These are phyloP conservation scores for Stegophylla sp. DNA, from an alignment of 2,888 invertebrate species.

Conservation along the genomic window DNA sequence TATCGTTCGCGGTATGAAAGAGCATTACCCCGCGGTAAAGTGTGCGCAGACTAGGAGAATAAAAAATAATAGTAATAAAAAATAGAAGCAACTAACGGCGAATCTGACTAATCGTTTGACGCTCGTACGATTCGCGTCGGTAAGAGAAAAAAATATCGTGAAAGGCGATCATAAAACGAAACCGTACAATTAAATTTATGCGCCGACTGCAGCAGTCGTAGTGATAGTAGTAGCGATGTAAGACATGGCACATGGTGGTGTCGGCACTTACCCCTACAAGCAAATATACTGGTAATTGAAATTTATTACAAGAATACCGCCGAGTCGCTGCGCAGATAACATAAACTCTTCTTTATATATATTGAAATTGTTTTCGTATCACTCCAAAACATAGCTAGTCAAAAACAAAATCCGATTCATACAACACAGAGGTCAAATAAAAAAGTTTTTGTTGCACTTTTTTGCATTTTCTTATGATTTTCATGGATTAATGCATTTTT, in stretches of 20 bases:
- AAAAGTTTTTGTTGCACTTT: too few relatives aligned
- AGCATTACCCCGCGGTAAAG: conserved; percentile 8
- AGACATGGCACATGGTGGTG: neutral
- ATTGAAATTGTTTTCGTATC: too few relatives aligned
- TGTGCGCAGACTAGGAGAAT: neutral
- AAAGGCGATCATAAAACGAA: conserved; percentile 26
- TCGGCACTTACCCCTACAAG: conserved; percentile 36
- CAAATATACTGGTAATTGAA: conserved; percentile 36
- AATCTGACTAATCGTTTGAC: conserved; percentile 6
- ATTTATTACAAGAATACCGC: conserved; percentile 40
- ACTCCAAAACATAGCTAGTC: too few relatives aligned
- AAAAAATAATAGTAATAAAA: conserved; percentile 4
- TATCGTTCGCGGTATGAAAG: conserved; percentile 5
- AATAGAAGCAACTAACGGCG: too few relatives aligned
- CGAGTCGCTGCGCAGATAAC: neutral
- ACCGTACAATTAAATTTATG: conserved; percentile 28
- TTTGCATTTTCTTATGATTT: too few relatives aligned
- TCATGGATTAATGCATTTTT: too few relatives aligned
- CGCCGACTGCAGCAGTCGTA: conserved; percentile 26
- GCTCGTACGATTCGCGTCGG: conserved; percentile 3
- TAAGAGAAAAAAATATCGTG: conserved; percentile 13
- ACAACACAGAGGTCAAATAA: too few relatives aligned
- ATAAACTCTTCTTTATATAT: too few relatives aligned
- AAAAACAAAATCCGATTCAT: too few relatives aligned
- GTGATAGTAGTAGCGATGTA: neutral